Evolutionary conservation across 2,888 invertebrate species (phyloP), one percentile per base, ranked within the genome.

Genomic region (Agrotis clavis): DNA sequence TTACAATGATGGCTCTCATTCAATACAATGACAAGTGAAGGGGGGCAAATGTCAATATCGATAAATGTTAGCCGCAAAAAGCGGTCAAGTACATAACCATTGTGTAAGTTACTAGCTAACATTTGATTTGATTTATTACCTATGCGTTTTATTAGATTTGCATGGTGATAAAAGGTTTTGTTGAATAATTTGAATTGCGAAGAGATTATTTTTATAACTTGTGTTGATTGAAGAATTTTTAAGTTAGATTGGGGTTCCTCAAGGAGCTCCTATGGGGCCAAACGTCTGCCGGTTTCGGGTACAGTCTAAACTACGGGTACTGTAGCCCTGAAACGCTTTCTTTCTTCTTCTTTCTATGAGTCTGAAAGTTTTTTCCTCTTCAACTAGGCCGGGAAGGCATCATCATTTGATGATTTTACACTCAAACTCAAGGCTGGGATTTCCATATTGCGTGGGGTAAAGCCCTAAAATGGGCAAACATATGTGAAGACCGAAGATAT

Each of bases 1-100:
- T 25, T 66, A 53, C 21, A 76, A 57, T 59, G n/a, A 63, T 30
- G 54, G 57, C 41, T 67, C 71, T 67, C 61, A 73, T 69, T 74
- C 47, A 79, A 67, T 67, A 71, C 74, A 70, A 67, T 71, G 54
- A 63, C 47, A 59, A 72, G 76, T 78, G 79, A 86, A 84, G 78
- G 82, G 79, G 78, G 78, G 85, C 74, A 83, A 79, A 80, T 83
- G 71, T 69, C 80, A 25, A 25, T 61, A 54, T 61, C 77, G 70
- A 76, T 76, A 64, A 79, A 45, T 67, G 53, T 59, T 60, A 77
- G 68, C 63, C 19, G 57, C 41, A 78, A 70, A 78, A 74, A 73
- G 57, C 72, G 79, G 76, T 83, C 82, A 77, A 79, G 78, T 71
- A 82, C 79, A 76, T 13, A 62, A 66, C 54, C 67, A 71, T 81